Base-by-base conservation (phyloP, 1,140 invertebrate species). In the Lordiphosa stackelbergi region DNA sequence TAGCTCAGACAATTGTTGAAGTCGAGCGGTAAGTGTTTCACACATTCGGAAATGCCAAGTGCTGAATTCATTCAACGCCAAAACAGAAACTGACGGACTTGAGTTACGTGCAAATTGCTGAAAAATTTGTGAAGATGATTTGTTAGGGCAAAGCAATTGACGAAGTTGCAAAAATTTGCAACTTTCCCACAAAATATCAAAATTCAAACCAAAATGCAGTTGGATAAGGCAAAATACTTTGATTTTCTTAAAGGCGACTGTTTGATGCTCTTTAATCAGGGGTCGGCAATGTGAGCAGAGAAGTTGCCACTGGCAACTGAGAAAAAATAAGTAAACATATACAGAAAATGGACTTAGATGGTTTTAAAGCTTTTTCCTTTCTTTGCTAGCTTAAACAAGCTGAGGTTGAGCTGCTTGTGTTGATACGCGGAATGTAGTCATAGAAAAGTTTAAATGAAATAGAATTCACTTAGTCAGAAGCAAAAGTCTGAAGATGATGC, bases 71-170 rank as follows among this genome's bases (percentile, higher is more conserved):
- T 77, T 77, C 73, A 78, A 58, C 31, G 19, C 37, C 42, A 36
- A 40, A 61, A 46, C 5, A 4, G 59, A 57, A 57, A 37, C 51
- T 61, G n/a, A n/a, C n/a, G 38, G n/a, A 46, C 51, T 70, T 73
- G 41, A 74, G 66, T 70, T 74, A 79, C 65, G 60, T 69, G 73
- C 73, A 46, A 78, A 64, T 75, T 72, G 73, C 38, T 22, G 19
- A 46, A 11, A 28, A 7, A 13, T 31, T 31, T 31, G 28, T 31
- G 28, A 46, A 24, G 4, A n/a, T 8, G 8, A 31, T 31, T 31
- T 31, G 31, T 46, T 46, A 24, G 59, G 63, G 58, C 43, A 54
- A 53, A 60, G 58, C 52, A 34, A 61, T 28, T 16, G 48, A 35
- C 22, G 35, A 9, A 35, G 43, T 35, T 42, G 52, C 11, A 45